Base-by-base conservation (phyloP, 2,113 vertebrate species). In the Melanostigma gelatinosum region DNA sequence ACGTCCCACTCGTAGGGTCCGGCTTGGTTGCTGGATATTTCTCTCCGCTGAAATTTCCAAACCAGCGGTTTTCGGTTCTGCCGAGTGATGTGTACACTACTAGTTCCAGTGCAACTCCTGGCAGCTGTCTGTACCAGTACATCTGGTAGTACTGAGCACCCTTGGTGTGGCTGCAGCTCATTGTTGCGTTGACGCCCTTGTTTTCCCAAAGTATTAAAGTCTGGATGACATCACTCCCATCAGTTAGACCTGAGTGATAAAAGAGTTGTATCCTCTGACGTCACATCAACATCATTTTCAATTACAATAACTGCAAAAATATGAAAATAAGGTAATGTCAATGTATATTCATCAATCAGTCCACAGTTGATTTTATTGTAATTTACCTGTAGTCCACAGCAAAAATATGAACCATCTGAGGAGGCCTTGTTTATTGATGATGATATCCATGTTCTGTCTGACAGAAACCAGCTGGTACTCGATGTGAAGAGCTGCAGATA, bases 111-210 rank as follows among this genome's bases (percentile, higher is more conserved):
- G 61, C 32, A 77, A 91, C 64, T 50, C 83, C 89, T 6, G 78
- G 85, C 11, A 50, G 77, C 62, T 92, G 92, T 61, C 68, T 71
- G 82, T 82, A 93, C 92, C 92, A 90, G 69, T 72, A 72, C 69
- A 72, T 72, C 38, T 72, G 54, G 38, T 0, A 13, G 24, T 2
- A 29, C 0, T 0, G 18, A 34, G 0, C 0, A 44, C 0, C 80
- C 65, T 80, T 74, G 0, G 32, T 78, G 48, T 91, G 89, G 1
- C 50, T 71, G 71, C 87, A 92, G 65, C 50, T 4, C 2, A 75
- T 79, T 4, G 75, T 70, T 11, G 65, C 82, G 36, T 7, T 22
- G 1, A 64, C 15, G 0, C 75, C 72, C 32, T 29, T 0, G 4
- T 7, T 1, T 54, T 4, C 10, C 68, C 81, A 1, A 0, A 44